Percentiles rank a stretch among this genome's conserved stretches.
Conservation (phyloP, 2,797 vertebrate genomes). For the Microctenopoma stevenorrisi region DNA sequence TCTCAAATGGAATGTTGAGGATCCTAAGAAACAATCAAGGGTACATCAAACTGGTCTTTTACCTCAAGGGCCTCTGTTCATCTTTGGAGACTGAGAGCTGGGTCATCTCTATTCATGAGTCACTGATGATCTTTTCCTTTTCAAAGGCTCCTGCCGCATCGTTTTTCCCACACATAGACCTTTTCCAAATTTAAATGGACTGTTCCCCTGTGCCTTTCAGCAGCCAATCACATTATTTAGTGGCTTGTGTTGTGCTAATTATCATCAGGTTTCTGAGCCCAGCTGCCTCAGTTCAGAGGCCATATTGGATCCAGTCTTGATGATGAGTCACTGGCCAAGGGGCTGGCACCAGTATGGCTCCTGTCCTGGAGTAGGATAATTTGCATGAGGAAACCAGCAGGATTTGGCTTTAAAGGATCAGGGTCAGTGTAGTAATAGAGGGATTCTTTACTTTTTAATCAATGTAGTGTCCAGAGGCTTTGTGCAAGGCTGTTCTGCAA, state of each 20-base stretch:
- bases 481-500: conserved; percentile 32
- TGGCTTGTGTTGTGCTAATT: conserved; percentile 34
- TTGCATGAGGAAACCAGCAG: conserved; percentile 59
- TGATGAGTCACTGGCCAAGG: conserved; percentile 55
- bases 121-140: conserved; percentile 15
- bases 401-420: conserved; percentile 57
- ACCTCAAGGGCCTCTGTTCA: conserved; percentile 9
- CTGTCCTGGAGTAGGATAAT: conserved; percentile 54
- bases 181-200: conserved; percentile 23
- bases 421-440: conserved; percentile 67
- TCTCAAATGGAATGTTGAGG: conserved; percentile 22
- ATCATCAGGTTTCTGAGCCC: conserved; percentile 46
- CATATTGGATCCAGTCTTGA: conserved; percentile 43
- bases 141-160: conserved; percentile 2
- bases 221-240: conserved; percentile 45
- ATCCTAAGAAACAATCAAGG: conserved; percentile 57
- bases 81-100: conserved; percentile 23
- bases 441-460: conserved; percentile 65
- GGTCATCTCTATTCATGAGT: conserved; percentile 35
- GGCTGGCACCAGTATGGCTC: conserved; percentile 34
- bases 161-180: background rate
- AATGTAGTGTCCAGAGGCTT: conserved; percentile 53
- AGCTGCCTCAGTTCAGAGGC: conserved; percentile 49
- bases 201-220: conserved; percentile 20
- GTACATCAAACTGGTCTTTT: conserved; percentile 33